Evolutionary conservation across 1,140 invertebrate genomes (phyloP), one percentile per base, ranked within the genome.

Genomic region (Helicoverpa zea): DNA sequence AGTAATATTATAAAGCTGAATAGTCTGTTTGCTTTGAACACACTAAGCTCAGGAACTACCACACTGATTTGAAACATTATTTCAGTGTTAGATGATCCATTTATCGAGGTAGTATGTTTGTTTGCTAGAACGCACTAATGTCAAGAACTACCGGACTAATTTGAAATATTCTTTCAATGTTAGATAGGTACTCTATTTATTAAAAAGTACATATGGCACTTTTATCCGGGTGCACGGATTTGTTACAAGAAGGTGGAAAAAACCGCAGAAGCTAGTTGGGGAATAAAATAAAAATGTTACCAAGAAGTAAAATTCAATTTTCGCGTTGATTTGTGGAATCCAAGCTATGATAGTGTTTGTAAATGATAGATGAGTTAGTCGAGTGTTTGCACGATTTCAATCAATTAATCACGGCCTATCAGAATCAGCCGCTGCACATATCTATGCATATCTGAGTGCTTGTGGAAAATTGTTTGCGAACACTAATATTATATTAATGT

Each of bases 321-420:
- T 12, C 16, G 12, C 18, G 16, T 66, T 35, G 43, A 23, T 66
- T 66, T 49, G 63, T 66, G 16, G 63, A 66, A 66, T 49, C 43
- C 30, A 47, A 49, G 43, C 63, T 66, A 18, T 49, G 47, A 66
- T 66, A 66, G 63, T 66, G 43, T 49, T n/a, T 11, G 63, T 66
- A 66, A 66, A 66, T 70, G 66, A 70, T 70, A 51, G 66, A 70
- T 70, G 47, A 70, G 66, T 51, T 70, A 30, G 49, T 29, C 66
- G 47, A 14, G 16, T 70, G 49, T 70, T 70, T 70, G 66, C 66
- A 70, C 66, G 47, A 52, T 70, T 52, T 2, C 66, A 70, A 70
- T 70, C 66, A 70, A 70, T 70, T 70, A 70, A 70, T 70, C 66
- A 70, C 29, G 49, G 49, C 49, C 66, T 70, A 29, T 29, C 49